Evolutionary conservation across 2,797 vertebrate genomes (phyloP), one percentile per base, ranked within the genome.

Genomic region (Xyrichtys novacula): DNA sequence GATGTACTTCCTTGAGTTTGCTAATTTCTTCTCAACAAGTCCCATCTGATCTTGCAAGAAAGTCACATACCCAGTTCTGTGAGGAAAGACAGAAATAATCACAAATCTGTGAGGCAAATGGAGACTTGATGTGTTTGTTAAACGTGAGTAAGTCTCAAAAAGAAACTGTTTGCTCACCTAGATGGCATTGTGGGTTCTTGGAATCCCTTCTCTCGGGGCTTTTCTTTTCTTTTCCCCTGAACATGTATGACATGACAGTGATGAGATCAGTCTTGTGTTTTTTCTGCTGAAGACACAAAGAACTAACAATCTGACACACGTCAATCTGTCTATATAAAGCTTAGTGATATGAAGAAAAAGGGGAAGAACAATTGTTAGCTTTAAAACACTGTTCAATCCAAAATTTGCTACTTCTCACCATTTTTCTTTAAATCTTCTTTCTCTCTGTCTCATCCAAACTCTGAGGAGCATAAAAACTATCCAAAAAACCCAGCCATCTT

Each of bases 131-230:
- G 9, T n/a, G 11, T 7, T 26, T 11, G 4, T n/a, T n/a, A 19
- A 43, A 55, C 2, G 49, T 56, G 36, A 12, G 17, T 60, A 2
- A 11, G 20, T 29, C 12, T 50, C 4, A 2, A 12, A 31, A 46
- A 43, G 22, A 34, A 19, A 44, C 20, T 6, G 8, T 6, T 19
- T 32, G n/a, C 96, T 95, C 74, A 97, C 96, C 66, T 88, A 4
- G 91, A 81, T 1, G 95, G 95, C 78, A 94, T 96, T 83, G 95
- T 95, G 0, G 96, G 96, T 48, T 93, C 93, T 47, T 89, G 88
- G 75, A 94, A 92, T 62, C 76, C 91, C 72, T 88, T 84, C 70
- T 1, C 66, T 0, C 81, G 80, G 64, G 89, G 91, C 9, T 87
- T 76, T 22, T 85, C 81, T 64, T 74, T 84, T 0, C 4, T 8